These are phyloP conservation scores for Anarsia innoxiella DNA, from an alignment of 2,888 invertebrate genomes.

Conservation along the genomic window DNA sequence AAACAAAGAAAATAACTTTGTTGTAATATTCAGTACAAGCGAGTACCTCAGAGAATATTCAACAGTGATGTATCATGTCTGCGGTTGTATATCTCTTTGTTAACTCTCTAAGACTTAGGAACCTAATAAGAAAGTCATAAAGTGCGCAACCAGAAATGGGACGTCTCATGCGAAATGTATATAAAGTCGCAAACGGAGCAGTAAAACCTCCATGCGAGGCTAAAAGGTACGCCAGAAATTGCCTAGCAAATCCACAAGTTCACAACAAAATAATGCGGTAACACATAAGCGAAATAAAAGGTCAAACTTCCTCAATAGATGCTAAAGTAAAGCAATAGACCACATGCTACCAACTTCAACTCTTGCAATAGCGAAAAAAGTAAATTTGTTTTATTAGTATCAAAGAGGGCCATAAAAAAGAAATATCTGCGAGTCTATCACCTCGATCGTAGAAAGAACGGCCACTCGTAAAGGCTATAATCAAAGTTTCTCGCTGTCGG, in stretches of 20 bases:
- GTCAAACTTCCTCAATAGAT: slow-evolving; percentile 50
- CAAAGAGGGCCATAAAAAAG: slow-evolving; percentile 68
- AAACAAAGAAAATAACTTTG: too few species aligned
- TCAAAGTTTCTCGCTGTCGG: slow-evolving; percentile 70
- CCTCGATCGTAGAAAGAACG: slow-evolving; percentile 62
- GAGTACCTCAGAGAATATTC: too few species aligned
- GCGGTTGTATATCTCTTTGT: slow-evolving; percentile 22
- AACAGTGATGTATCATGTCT: neutral
- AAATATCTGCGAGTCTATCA: slow-evolving; percentile 66
- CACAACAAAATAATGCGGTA: slow-evolving; percentile 30
- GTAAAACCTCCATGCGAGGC: slow-evolving; percentile 38
- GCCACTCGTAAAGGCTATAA: slow-evolving; percentile 70
- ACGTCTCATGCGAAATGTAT: slow-evolving; percentile 42
- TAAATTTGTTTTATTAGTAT: slow-evolving; percentile 72
- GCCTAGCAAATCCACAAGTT: slow-evolving; percentile 40
- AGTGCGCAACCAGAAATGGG: slow-evolving; percentile 39
- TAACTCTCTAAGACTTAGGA: slow-evolving; percentile 33
- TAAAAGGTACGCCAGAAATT: slow-evolving; percentile 37
- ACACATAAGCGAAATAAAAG: slow-evolving; percentile 43
- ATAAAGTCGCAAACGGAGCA: slow-evolving; percentile 44
- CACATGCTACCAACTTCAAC: slow-evolving; percentile 54
- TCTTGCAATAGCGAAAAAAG: slow-evolving; percentile 52
- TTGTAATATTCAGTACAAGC: too few species aligned
- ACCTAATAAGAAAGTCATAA: slow-evolving; percentile 53
- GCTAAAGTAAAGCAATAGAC: slow-evolving; percentile 46